Base-by-base conservation (phyloP, 1,140 invertebrate species). In the Trachelipus rathkii region DNA sequence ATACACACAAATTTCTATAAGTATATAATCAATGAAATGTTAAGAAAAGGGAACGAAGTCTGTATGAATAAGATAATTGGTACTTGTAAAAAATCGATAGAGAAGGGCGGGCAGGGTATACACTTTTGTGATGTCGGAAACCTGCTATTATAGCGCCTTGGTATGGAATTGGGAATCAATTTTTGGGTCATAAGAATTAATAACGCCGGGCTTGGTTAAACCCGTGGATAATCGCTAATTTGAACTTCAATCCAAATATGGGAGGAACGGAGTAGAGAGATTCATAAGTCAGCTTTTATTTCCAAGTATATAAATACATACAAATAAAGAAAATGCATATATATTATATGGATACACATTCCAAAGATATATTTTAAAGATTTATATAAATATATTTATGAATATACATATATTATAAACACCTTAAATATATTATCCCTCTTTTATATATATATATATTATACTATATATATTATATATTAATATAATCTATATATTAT, bases 381-480 rank as follows among this genome's bases (percentile, higher is more conserved):
- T 60, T 60, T 19, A 13, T 60, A 15, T 3, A 60, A 15, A 60
- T 60, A 60, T 60, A 60, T 60, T 15, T 60, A 60, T 60, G 8
- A 15, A 60, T 60, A 60, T 60, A 60, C 19, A 60, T 33, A 33
- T 6, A 33, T 33, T 33, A 33, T 33, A 33, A 33, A 33, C 33
- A 33, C 33, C 33, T 33, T 3, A 33, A 33, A 33, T 60, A 60
- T 60, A 60, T n/a, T n/a, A n/a, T n/a, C n/a, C n/a, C n/a, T n/a
- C n/a, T n/a, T n/a, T n/a, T 60, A 60, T 60, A 60, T 60, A 60
- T 60, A 60, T 60, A 60, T 60, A 60, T 60, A 60, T 19, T 19
- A 60, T 19, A 60, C n/a, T 19, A 60, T 19, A 60, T 19, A 19
- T 60, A 19, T 60, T 60, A 19, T 60, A 19, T 60, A 19, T 60